Evolutionary conservation across 2,797 vertebrate species (phyloP).

Genomic region (Sebastes kiyomatsui): DNA sequence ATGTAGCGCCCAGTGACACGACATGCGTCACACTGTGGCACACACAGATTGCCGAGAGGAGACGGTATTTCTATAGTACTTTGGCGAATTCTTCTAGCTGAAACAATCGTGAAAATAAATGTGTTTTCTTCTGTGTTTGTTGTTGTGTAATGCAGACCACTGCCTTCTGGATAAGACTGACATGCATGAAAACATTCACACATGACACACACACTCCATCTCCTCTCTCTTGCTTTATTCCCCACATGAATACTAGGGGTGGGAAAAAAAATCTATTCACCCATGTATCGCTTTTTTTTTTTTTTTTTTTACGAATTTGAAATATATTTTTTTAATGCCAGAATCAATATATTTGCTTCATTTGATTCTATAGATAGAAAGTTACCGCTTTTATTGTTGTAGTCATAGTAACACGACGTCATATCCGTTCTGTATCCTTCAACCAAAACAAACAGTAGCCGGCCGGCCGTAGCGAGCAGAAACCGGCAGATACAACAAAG

Average conservation of each 20-base stretch:
- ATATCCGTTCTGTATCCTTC: too few species aligned
- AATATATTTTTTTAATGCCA: too few species aligned
- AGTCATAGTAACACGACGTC: too few species aligned
- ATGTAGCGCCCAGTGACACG: constrained; percentile 12
- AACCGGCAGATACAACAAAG: too few species aligned
- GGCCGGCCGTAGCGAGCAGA: too few species aligned
- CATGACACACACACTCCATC: background rate
- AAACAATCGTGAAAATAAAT: background rate
- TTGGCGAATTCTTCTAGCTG: background rate
- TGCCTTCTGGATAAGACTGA: constrained; percentile 11
- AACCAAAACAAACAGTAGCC: too few species aligned
- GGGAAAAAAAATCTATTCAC: too few species aligned
- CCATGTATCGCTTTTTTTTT: too few species aligned
- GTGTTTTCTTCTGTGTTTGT: background rate
- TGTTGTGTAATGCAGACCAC: constrained; percentile 8
- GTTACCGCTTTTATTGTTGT: too few species aligned
- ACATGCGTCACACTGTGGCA: constrained; percentile 17
- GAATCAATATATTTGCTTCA: too few species aligned
- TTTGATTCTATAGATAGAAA: too few species aligned
- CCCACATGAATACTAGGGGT: background rate
- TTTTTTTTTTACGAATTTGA: too few species aligned
- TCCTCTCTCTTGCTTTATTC: background rate
- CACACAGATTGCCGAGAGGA: constrained; percentile 1
- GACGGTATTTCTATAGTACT: background rate
- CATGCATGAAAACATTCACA: constrained; percentile 8